These are phyloP conservation scores for Clarias gariepinus DNA, from an alignment of 2,113 vertebrate species.

Conservation along the genomic window DNA sequence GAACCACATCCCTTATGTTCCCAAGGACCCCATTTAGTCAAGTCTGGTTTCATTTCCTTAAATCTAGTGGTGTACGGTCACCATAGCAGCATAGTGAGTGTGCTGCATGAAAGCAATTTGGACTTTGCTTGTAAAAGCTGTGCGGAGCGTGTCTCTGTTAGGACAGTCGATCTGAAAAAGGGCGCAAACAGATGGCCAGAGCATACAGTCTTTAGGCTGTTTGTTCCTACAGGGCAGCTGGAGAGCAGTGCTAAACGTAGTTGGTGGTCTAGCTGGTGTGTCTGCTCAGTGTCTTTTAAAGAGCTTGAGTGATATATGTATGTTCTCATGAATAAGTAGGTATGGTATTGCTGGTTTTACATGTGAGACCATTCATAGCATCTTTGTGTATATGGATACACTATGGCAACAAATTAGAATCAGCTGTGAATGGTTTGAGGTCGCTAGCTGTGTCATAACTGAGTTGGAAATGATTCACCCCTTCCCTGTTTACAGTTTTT, in stretches of 20 bases:
- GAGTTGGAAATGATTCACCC: slow-evolving; percentile 26
- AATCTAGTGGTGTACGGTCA: slow-evolving; percentile 55
- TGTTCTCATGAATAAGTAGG: slow-evolving; percentile 31
- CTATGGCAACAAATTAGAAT: slow-evolving; percentile 23
- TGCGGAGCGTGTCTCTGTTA: slow-evolving; percentile 49
- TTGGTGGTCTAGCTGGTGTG: slow-evolving; percentile 53
- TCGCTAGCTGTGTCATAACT: slow-evolving; percentile 15
- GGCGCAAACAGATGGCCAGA: slow-evolving; percentile 54
- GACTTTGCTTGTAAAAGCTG: slow-evolving; percentile 57
- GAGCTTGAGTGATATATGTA: slow-evolving; percentile 43
- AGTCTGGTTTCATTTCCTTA: slow-evolving; percentile 50
- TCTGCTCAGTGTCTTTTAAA: slow-evolving; percentile 55
- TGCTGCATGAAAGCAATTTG: slow-evolving; percentile 55
- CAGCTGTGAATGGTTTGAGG: slow-evolving; percentile 10
- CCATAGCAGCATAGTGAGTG: slow-evolving; percentile 50
- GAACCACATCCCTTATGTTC: slow-evolving; percentile 51
- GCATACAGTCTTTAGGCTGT: slow-evolving; percentile 49
- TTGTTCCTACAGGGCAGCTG: slow-evolving; percentile 58
- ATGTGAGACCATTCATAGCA: slow-evolving; percentile 17
- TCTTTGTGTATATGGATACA: slow-evolving; percentile 14
- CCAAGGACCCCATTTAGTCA: slow-evolving; percentile 49
- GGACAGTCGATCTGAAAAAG: slow-evolving; percentile 48
- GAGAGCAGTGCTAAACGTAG: slow-evolving; percentile 45
- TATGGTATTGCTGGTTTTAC: background rate
- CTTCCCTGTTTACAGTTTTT: slow-evolving; percentile 23